These are phyloP conservation scores for Amiota communis DNA, from an alignment of 2,888 invertebrate genomes.

Conservation along the genomic window DNA sequence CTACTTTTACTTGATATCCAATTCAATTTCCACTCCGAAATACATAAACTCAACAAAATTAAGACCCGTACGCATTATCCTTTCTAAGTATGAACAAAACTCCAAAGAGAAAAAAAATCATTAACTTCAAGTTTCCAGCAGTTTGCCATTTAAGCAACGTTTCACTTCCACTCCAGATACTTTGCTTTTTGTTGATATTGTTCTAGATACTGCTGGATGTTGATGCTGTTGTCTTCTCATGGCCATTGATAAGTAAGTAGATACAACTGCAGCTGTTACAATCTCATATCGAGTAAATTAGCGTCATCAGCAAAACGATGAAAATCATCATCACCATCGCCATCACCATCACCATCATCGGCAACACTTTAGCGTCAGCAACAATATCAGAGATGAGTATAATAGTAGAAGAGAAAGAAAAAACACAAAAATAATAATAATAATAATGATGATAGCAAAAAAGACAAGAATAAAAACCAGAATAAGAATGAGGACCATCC, in stretches of 20 bases:
- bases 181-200: not conserved
- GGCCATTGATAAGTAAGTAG: not conserved
- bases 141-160: not conserved
- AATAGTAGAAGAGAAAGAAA: not conserved
- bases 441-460: constrained; percentile 23
- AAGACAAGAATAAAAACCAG: constrained; percentile 8
- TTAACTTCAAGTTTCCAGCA: constrained; percentile 4
- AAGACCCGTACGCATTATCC: constrained; percentile 23
- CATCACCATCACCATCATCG: constrained; percentile 17
- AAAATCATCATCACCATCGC: constrained; percentile 27
- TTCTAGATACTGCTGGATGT: not conserved
- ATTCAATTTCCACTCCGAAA: not conserved
- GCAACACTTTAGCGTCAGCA: constrained; percentile 21
- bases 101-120: not conserved
- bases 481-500: not conserved
- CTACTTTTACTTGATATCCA: too few species aligned
- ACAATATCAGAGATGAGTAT: too few species aligned
- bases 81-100: constrained; percentile 11
- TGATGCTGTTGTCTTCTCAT: not conserved
- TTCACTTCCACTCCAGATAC: not conserved
- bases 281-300: constrained; percentile 35
- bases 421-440: not conserved
- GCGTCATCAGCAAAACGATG: constrained; percentile 33
- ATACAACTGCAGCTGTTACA: constrained; percentile 35
- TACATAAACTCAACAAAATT: constrained; percentile 23